phyloP scores from a whole-genome alignment of 92 coral and sea anemone genomes.

The Micromussa lordhowensis region DNA sequence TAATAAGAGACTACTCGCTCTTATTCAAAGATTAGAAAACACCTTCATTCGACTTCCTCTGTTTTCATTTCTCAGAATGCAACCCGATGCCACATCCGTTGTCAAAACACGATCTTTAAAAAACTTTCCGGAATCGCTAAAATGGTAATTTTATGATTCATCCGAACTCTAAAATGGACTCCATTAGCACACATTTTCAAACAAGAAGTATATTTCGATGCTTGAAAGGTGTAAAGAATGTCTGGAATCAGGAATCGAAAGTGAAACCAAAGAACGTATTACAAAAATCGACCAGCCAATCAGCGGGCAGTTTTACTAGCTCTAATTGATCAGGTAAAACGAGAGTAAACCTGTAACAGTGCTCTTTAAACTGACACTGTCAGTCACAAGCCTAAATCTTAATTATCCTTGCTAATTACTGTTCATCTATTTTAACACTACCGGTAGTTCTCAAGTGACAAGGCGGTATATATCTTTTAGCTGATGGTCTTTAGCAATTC shows the following conservation, averaged over 20 bases:
- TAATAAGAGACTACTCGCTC: background rate
- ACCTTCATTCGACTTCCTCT: conserved; percentile 1
- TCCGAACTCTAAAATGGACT: background rate
- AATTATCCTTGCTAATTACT: background rate
- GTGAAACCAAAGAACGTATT: conserved; percentile 1
- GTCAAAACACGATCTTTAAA: too few species aligned
- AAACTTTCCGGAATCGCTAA: too few species aligned
- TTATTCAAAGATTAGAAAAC: background rate
- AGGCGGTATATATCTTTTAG: background rate
- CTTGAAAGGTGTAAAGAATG: background rate
- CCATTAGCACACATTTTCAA: background rate
- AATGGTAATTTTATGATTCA: background rate
- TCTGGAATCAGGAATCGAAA: conserved; percentile 8
- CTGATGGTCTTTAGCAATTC: background rate
- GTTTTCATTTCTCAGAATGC: conserved; percentile 5
- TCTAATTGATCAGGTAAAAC: background rate
- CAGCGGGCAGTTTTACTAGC: background rate
- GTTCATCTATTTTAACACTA: background rate
- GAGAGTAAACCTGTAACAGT: background rate
- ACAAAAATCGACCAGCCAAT: conserved; percentile 9
- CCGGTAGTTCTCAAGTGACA: background rate
- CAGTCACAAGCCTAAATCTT: background rate
- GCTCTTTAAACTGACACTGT: background rate
- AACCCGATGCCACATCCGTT: background rate
- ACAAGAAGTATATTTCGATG: background rate